Percentiles rank a stretch among this genome's conserved stretches.
Evolutionary conservation across 1,140 invertebrate genomes (phyloP).

Genomic region (Andricus grossulariae): DNA sequence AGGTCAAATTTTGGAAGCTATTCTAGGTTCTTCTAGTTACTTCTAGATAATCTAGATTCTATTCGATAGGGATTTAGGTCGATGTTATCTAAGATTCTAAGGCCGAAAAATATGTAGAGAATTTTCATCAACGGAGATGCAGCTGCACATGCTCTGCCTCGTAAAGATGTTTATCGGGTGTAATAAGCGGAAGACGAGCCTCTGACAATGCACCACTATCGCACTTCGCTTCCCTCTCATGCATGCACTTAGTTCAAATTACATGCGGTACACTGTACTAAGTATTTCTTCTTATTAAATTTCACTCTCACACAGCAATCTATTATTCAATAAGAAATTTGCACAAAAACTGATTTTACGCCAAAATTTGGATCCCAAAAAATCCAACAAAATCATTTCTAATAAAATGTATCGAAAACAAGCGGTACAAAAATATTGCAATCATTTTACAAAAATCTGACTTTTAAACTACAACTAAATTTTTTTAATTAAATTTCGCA

Average conservation of each 20-base stretch:
- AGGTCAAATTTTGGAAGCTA: too few relatives aligned
- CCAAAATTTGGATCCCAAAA: too few relatives aligned
- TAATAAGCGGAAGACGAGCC: conserved; percentile 48
- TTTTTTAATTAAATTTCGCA: too few relatives aligned
- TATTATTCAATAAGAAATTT: background rate
- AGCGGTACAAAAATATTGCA: too few relatives aligned
- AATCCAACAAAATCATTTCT: too few relatives aligned
- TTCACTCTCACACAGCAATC: conserved; percentile 4
- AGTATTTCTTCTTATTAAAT: conserved; percentile 1
- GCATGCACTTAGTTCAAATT: conserved; percentile 25
- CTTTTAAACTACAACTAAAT: too few relatives aligned
- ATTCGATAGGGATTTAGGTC: background rate
- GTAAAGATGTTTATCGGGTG: conserved; percentile 41
- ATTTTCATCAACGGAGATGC: conserved; percentile 23
- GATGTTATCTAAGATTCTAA: conserved; percentile 1
- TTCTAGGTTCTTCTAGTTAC: too few relatives aligned
- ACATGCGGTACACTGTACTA: conserved; percentile 6
- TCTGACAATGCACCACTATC: conserved; percentile 33
- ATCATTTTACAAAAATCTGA: too few relatives aligned
- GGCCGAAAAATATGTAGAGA: background rate
- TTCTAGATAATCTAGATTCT: too few relatives aligned
- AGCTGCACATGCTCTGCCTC: conserved; percentile 10
- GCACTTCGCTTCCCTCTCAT: conserved; percentile 25
- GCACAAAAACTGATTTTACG: too few relatives aligned
- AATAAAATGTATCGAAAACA: too few relatives aligned